A percentile compares a stretch with the other conserved stretches of the same genome.
Conservation (phyloP, 2,113 vertebrate species). For the Clarias magur region DNA sequence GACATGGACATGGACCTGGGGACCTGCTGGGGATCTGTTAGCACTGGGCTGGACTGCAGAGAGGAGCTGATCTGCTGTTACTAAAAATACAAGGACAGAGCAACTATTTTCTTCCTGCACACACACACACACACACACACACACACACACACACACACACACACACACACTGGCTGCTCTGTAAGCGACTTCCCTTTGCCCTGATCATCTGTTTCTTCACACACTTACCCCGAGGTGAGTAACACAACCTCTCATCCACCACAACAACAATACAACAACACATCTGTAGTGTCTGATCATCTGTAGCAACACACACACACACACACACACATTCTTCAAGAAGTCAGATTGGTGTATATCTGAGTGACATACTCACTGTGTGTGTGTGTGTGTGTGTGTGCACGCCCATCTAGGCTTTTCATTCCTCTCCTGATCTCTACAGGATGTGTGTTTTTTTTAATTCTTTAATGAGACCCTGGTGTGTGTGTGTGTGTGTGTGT, state of each 20-base stretch:
- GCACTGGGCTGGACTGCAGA: neutral
- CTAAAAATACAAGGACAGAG: slow-evolving; percentile 4
- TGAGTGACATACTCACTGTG: neutral
- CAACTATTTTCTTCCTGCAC: slow-evolving; percentile 18
- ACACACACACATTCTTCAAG: neutral
- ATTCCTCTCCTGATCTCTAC: slow-evolving; percentile 31
- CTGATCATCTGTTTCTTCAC: slow-evolving; percentile 27
- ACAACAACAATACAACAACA: neutral
- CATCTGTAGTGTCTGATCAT: neutral
- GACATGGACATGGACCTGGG: neutral
- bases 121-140: slow-evolving; percentile 2
- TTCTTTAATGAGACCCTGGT: slow-evolving; percentile 9
- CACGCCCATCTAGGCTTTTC: slow-evolving; percentile 24
- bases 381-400: neutral
- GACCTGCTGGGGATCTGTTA: neutral
- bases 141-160: neutral
- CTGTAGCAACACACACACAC: neutral
- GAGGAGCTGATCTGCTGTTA: slow-evolving; percentile 5
- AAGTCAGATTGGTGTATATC: neutral
- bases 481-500: slow-evolving; percentile 30
- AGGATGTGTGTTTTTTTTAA: neutral
- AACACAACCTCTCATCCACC: neutral
- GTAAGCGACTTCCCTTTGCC: slow-evolving; percentile 19
- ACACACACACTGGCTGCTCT: neutral
- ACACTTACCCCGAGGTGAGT: slow-evolving; percentile 34